Evolutionary conservation across 2,888 invertebrate genomes (phyloP).

Genomic region (Tryphoninae sp.): DNA sequence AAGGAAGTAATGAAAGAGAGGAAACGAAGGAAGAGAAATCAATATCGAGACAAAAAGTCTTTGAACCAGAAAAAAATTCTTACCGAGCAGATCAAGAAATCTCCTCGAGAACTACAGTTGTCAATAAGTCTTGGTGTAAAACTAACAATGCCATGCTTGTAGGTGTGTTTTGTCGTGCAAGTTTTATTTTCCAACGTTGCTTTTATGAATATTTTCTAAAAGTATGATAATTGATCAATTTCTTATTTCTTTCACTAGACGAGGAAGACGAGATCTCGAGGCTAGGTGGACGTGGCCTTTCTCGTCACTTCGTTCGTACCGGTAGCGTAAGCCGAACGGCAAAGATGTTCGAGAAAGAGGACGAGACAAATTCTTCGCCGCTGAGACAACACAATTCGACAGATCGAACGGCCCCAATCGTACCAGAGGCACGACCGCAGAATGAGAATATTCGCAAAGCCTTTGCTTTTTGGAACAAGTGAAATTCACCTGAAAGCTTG

Average conservation of each 20-base stretch:
- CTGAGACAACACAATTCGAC: constrained; percentile 53
- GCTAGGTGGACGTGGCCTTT: constrained; percentile 67
- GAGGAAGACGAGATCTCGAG: constrained; percentile 74
- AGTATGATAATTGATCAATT: background rate
- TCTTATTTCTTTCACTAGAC: constrained; percentile 54
- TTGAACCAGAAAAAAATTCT: background rate
- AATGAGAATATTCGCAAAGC: constrained; percentile 80
- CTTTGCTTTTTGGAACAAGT: constrained; percentile 82
- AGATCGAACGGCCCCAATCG: constrained; percentile 61
- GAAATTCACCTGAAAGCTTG: background rate
- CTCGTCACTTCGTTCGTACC: constrained; percentile 71
- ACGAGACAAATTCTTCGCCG: constrained; percentile 59
- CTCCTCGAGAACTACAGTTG: constrained; percentile 38
- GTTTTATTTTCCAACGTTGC: constrained; percentile 22
- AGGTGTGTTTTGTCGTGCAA: constrained; percentile 66
- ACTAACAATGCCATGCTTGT: constrained; percentile 61
- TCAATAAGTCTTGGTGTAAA: constrained; percentile 64
- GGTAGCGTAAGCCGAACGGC: constrained; percentile 80
- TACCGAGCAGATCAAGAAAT: constrained; percentile 24
- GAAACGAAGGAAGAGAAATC: constrained; percentile 12
- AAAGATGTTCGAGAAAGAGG: constrained; percentile 77
- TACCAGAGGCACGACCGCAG: constrained; percentile 67
- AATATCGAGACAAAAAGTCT: constrained; percentile 16
- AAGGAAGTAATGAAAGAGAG: constrained; percentile 21
- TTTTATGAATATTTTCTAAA: background rate